Evolutionary conservation across 2,888 invertebrate genomes (phyloP).

Genomic region (Epinotia brunnichana): DNA sequence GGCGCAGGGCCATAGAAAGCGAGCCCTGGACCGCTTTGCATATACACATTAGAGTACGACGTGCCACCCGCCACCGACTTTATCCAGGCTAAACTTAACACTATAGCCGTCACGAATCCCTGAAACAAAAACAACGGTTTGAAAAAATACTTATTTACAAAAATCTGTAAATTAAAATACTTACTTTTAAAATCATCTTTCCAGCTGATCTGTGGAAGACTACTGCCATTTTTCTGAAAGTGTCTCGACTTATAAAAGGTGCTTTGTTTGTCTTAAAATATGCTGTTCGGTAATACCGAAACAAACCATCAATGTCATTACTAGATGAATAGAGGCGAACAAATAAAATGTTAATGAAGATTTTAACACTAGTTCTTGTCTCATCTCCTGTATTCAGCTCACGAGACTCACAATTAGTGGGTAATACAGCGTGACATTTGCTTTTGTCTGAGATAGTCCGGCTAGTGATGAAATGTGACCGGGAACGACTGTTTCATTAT

Average conservation of each 20-base stretch:
- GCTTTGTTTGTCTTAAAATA: conserved; percentile 75
- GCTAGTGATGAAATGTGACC: conserved; percentile 62
- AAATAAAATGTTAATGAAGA: conserved; percentile 80
- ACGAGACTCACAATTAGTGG: conserved; percentile 68
- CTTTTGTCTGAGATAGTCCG: conserved; percentile 62
- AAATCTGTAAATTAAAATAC: conserved; percentile 50
- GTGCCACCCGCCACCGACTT: conserved; percentile 53
- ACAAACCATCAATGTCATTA: conserved; percentile 82
- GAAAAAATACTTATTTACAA: background rate
- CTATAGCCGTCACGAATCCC: conserved; percentile 53
- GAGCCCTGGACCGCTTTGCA: conserved; percentile 61
- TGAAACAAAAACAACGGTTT: conserved; percentile 55
- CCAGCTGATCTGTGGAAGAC: conserved; percentile 70
- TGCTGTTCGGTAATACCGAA: conserved; percentile 80
- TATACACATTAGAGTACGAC: conserved; percentile 70
- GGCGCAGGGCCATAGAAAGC: conserved; percentile 64
- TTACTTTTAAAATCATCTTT: conserved; percentile 79
- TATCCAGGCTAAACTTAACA: conserved; percentile 54
- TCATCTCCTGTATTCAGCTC: conserved; percentile 71
- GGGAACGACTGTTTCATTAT: conserved; percentile 57
- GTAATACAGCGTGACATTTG: conserved; percentile 66
- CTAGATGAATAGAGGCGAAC: conserved; percentile 74
- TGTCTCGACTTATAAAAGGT: conserved; percentile 73
- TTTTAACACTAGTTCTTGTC: conserved; percentile 67
- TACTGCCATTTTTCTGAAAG: conserved; percentile 76